Evolutionary conservation across 2,113 vertebrate genomes (phyloP).

Genomic region (Phalacrocorax aristotelis): DNA sequence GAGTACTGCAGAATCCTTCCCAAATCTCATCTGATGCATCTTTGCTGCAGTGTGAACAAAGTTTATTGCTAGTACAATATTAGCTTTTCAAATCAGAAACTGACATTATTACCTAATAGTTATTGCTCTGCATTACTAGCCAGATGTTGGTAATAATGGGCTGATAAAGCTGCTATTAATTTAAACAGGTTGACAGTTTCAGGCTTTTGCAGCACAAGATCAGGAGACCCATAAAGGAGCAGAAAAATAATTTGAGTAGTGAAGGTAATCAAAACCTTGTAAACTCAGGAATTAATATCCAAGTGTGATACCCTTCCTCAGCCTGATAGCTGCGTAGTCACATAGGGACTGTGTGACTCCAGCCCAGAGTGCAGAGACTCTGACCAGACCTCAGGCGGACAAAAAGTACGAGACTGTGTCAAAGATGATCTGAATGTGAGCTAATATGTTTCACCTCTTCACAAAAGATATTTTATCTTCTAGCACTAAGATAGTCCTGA

Average conservation of each 20-base stretch:
- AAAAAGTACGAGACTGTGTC: not conserved
- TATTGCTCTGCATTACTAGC: constrained; percentile 58
- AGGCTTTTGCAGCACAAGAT: constrained; percentile 32
- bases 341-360: not conserved
- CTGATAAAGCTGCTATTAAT: constrained; percentile 71
- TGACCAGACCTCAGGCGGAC: not conserved
- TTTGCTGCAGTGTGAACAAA: constrained; percentile 4
- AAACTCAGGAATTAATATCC: not conserved
- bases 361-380: not conserved
- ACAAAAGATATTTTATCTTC: not conserved
- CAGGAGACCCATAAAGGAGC: constrained; percentile 20
- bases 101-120: constrained; percentile 57
- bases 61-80: constrained; percentile 61
- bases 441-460: not conserved
- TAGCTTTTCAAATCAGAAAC: constrained; percentile 69
- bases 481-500: not conserved
- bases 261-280: constrained; percentile 22
- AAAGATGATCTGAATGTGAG: not conserved
- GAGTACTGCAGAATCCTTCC: not conserved
- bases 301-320: not conserved
- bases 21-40: not conserved
- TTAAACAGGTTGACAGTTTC: constrained; percentile 59
- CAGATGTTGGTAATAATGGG: constrained; percentile 70
- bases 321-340: not conserved
- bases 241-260: constrained; percentile 42